Conservation (phyloP, 64 coral and sea anemone species). For the Dendrophyllia cribrosa region DNA sequence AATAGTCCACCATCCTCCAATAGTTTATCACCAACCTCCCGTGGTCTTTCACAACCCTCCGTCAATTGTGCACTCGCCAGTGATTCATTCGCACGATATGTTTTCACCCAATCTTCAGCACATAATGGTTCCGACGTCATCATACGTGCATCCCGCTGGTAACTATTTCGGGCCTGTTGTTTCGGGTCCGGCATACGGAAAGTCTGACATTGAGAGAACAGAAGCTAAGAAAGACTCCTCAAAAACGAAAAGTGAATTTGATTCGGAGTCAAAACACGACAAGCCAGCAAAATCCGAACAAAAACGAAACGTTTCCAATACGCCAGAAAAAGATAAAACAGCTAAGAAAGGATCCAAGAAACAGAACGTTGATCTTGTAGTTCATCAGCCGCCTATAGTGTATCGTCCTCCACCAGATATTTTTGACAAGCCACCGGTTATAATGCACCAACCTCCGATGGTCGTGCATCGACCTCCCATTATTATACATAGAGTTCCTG, state of each 20-base stretch:
- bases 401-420: constrained; percentile 60
- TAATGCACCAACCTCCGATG: constrained; percentile 69
- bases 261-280: not conserved
- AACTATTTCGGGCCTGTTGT: constrained; percentile 49
- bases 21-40: constrained; percentile 79
- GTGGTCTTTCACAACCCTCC: constrained; percentile 90
- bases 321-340: not conserved
- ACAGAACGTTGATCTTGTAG: constrained; percentile 23
- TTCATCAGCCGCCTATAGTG: constrained; percentile 55
- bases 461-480: constrained; percentile 72
- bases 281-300: not conserved
- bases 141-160: constrained; percentile 41
- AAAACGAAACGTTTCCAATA: not conserved
- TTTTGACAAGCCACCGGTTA: constrained; percentile 68
- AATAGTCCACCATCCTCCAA: constrained; percentile 77
- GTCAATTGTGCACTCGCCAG: constrained; percentile 57
- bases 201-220: constrained; percentile 25
- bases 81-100: constrained; percentile 72
- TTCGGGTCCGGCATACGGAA: constrained; percentile 15
- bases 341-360: constrained; percentile 13
- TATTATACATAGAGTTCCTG: constrained; percentile 65
- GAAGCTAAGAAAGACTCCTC: not conserved
- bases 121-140: constrained; percentile 50
- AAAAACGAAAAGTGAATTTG: not conserved
- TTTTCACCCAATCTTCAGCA: constrained; percentile 39